phyloP scores from a whole-genome alignment of 2,113 vertebrate genomes.

The Oryzias woworae region DNA sequence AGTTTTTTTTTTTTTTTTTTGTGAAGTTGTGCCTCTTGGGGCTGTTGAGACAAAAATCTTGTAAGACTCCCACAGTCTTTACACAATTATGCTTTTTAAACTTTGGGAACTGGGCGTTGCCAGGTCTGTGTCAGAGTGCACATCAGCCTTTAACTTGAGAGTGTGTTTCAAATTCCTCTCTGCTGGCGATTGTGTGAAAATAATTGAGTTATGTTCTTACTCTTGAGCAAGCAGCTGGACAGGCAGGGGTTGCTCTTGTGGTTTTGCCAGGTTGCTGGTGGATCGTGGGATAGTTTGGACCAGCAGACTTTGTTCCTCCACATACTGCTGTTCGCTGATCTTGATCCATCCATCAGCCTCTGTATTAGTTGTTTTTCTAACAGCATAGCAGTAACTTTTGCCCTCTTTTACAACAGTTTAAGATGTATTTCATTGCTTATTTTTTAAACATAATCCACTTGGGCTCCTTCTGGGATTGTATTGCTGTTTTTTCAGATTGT shows the following conservation, averaged over 20 bases:
- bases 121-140: background rate
- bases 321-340: slow-evolving; percentile 16
- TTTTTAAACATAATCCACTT: slow-evolving; percentile 14
- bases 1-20: too few species aligned
- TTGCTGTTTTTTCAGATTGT: slow-evolving; percentile 28
- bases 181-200: slow-evolving; percentile 34
- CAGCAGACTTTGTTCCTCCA: slow-evolving; percentile 39
- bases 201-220: slow-evolving; percentile 24
- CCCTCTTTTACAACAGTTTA: background rate
- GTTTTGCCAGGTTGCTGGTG: slow-evolving; percentile 60
- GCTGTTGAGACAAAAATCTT: too few species aligned
- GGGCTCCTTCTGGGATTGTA: slow-evolving; percentile 8
- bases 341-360: slow-evolving; percentile 17
- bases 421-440: background rate
- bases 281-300: slow-evolving; percentile 71
- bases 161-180: slow-evolving; percentile 19
- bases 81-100: too few species aligned
- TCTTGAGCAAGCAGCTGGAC: slow-evolving; percentile 62
- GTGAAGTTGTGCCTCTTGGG: too few species aligned
- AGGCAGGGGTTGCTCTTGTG: slow-evolving; percentile 61
- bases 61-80: too few species aligned
- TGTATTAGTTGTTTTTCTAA: background rate
- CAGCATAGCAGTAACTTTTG: slow-evolving; percentile 6
- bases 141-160: slow-evolving; percentile 18
- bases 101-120: background rate